Percentiles rank a stretch among this genome's conserved stretches.
Conservation (phyloP, 2,888 invertebrate genomes). For the Archaeoteleia sp. region DNA sequence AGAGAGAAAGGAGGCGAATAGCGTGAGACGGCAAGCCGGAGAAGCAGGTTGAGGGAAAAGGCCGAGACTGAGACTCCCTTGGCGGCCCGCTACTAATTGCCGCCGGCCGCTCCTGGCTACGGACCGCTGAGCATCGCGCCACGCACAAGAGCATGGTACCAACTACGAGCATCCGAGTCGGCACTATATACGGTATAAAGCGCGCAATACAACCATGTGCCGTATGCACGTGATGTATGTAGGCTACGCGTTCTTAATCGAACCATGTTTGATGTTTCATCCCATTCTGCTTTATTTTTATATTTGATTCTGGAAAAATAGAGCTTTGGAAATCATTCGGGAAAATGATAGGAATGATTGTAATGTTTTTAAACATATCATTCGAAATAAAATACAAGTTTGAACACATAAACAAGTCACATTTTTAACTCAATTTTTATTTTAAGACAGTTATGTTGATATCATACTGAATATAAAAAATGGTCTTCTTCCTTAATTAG, state of each 20-base stretch:
- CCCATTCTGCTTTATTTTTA: slow-evolving; percentile 1
- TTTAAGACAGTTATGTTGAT: too few species aligned
- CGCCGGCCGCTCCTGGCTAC: slow-evolving; percentile 73
- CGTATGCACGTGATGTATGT: slow-evolving; percentile 13
- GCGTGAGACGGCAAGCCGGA: slow-evolving; percentile 57
- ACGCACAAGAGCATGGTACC: slow-evolving; percentile 65
- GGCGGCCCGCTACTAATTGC: slow-evolving; percentile 62
- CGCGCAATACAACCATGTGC: slow-evolving; percentile 22
- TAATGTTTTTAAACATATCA: too few species aligned
- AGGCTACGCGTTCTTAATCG: slow-evolving; percentile 32
- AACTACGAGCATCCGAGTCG: slow-evolving; percentile 63
- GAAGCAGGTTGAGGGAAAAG: slow-evolving; percentile 62
- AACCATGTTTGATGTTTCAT: slow-evolving; percentile 15
- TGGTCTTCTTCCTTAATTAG: too few species aligned
- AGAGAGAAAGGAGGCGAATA: slow-evolving; percentile 50
- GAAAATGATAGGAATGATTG: too few species aligned
- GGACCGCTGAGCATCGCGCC: slow-evolving; percentile 71
- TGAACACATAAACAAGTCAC: too few species aligned
- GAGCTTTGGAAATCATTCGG: too few species aligned
- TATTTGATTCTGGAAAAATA: too few species aligned
- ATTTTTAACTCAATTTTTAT: too few species aligned
- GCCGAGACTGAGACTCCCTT: slow-evolving; percentile 63
- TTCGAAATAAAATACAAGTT: too few species aligned
- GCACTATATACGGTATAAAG: slow-evolving; percentile 50
- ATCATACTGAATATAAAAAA: too few species aligned